Conservation (phyloP, 2,888 invertebrate species). For the Vesta saturnalis region DNA sequence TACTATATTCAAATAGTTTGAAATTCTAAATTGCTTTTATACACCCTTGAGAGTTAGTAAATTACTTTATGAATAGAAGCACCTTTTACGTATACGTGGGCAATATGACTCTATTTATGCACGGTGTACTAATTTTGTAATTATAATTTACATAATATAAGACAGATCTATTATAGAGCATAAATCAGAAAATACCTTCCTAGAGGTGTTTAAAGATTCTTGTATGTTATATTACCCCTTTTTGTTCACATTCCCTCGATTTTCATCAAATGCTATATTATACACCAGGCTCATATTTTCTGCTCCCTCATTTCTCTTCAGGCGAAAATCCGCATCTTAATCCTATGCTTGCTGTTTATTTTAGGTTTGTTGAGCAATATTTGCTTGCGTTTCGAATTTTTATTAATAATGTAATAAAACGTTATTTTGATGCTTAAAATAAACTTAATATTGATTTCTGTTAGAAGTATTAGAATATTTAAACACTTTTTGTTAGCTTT, state of each 20-base stretch:
- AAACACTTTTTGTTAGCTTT: background rate
- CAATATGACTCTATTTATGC: constrained; percentile 18
- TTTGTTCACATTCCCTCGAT: background rate
- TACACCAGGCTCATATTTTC: constrained; percentile 1
- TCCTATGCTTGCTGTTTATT: background rate
- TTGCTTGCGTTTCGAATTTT: too few species aligned
- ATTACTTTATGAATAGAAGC: constrained; percentile 30
- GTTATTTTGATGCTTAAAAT: background rate
- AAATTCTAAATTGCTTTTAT: constrained; percentile 27
- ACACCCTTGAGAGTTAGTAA: constrained; percentile 21
- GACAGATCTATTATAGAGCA: background rate
- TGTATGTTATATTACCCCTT: too few species aligned
- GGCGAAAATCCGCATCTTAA: background rate
- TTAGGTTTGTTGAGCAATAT: background rate
- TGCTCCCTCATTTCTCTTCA: background rate
- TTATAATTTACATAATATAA: background rate
- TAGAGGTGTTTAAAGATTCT: too few species aligned
- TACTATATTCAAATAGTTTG: constrained; percentile 18
- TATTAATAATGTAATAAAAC: too few species aligned
- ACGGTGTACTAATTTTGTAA: constrained; percentile 14
- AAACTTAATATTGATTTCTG: background rate
- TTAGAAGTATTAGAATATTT: too few species aligned
- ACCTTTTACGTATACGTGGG: constrained; percentile 20
- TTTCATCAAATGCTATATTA: background rate
- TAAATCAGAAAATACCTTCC: too few species aligned